phyloP scores from a whole-genome alignment of 2,797 vertebrate genomes.

The Discoglossus pictus region DNA sequence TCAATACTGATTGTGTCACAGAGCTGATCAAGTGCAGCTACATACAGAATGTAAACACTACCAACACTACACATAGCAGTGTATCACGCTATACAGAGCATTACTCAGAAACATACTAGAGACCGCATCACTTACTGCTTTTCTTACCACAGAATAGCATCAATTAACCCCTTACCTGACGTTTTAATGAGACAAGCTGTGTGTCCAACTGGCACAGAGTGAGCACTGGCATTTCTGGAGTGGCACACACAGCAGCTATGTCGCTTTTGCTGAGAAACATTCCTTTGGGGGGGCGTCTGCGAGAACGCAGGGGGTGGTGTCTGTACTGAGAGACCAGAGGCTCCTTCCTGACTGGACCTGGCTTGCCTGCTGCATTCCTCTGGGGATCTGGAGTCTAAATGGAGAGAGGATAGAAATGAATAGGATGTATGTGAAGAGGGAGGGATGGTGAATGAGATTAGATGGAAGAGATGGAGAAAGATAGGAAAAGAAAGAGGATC shows the following conservation, averaged over 20 bases:
- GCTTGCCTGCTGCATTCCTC: conserved; percentile 58
- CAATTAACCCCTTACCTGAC: conserved; percentile 72
- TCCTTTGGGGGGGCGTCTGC: conserved; percentile 87
- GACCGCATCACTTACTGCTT: no score
- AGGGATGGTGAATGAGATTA: no score
- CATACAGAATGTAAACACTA: no score
- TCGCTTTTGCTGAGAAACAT: conserved; percentile 87
- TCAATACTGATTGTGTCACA: no score
- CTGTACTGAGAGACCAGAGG: conserved; percentile 83
- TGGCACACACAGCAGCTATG: conserved; percentile 77
- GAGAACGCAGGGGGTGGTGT: conserved; percentile 82
- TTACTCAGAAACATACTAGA: no score
- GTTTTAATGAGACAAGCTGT: conserved; percentile 87
- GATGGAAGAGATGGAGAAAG: no score
- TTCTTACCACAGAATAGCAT: no score
- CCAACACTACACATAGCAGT: no score
- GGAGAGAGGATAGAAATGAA: background rate
- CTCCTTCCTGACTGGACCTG: conserved; percentile 80
- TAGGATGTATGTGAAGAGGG: no score
- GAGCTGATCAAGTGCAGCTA: no score
- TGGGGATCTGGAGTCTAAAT: conserved; percentile 53
- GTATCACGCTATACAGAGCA: no score
- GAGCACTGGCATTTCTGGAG: conserved; percentile 77
- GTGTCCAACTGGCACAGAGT: conserved; percentile 83
- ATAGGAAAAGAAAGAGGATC: background rate